Conservation (phyloP, 92 coral and sea anemone genomes). For the Siderastrea radians region DNA sequence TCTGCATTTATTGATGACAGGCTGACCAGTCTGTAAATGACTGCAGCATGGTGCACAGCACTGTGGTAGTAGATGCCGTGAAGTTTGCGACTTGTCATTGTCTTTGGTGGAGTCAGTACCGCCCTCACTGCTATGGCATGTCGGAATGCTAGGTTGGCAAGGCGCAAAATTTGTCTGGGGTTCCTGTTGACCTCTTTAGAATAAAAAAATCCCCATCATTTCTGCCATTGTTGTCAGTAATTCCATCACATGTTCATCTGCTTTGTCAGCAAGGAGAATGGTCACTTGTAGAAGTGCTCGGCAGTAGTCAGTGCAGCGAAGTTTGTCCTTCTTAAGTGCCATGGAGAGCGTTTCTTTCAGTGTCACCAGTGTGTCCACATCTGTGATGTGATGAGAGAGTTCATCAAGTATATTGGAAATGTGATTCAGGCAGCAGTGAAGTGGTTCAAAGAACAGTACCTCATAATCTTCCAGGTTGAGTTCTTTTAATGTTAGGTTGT, state of each 20-base stretch:
- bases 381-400: slow-evolving; percentile 10
- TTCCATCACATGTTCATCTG: slow-evolving; percentile 20
- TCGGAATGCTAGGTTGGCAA: slow-evolving; percentile 9
- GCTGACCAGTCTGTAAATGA: slow-evolving; percentile 13
- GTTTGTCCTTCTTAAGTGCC: too few relatives aligned
- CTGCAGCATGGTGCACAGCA: slow-evolving; percentile 32
- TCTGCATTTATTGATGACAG: slow-evolving; percentile 52
- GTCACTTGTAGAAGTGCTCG: slow-evolving; percentile 47
- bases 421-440: slow-evolving; percentile 59
- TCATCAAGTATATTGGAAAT: slow-evolving; percentile 38
- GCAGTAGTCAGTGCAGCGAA: slow-evolving; percentile 23
- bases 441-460: slow-evolving; percentile 51
- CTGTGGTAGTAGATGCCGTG: slow-evolving; percentile 52
- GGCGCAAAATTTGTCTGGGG: neutral
- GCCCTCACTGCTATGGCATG: slow-evolving; percentile 38
- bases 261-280: slow-evolving; percentile 26
- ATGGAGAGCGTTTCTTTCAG: slow-evolving; percentile 44
- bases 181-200: neutral
- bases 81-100: slow-evolving; percentile 25
- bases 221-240: slow-evolving; percentile 49
- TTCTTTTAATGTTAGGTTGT: neutral
- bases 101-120: slow-evolving; percentile 24
- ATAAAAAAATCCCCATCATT: slow-evolving; percentile 45
- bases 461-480: slow-evolving; percentile 37
- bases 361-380: slow-evolving; percentile 30